A percentile compares a stretch with the other conserved stretches of the same genome.
Conservation (phyloP, 2,797 vertebrate species). For the Paguma larvata region DNA sequence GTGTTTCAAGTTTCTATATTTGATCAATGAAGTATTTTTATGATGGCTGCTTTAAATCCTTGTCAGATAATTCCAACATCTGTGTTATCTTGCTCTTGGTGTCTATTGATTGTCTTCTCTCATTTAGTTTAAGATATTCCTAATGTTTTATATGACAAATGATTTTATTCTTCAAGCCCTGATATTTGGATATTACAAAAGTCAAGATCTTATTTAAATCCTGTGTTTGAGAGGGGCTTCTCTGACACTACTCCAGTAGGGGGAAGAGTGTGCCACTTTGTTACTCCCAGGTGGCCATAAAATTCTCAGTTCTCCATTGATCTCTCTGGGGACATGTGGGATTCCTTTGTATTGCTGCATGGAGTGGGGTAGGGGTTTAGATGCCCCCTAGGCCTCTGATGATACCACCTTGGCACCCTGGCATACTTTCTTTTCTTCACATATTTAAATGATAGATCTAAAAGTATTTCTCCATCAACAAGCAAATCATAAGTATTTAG, state of each 20-base stretch:
- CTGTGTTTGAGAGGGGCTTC: neutral
- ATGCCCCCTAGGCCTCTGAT: neutral
- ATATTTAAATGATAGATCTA: neutral
- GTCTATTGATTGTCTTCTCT: neutral
- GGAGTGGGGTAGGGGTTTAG: neutral
- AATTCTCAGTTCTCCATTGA: neutral
- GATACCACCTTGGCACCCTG: neutral
- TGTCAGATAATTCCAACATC: neutral
- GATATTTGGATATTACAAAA: neutral
- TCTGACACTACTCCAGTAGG: neutral
- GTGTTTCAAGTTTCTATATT: neutral
- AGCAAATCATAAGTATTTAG: conserved; percentile 12
- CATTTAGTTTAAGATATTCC: neutral
- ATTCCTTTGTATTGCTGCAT: neutral
- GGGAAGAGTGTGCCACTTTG: neutral
- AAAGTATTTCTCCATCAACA: conserved; percentile 20
- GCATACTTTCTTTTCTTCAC: neutral
- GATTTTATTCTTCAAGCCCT: neutral
- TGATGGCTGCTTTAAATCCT: neutral
- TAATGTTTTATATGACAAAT: neutral
- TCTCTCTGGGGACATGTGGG: neutral
- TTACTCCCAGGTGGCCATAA: neutral
- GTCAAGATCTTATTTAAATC: neutral
- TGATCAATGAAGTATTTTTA: neutral
- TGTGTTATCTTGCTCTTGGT: neutral